phyloP scores from a whole-genome alignment of 2,888 invertebrate species.

The Agrotis clavis region DNA sequence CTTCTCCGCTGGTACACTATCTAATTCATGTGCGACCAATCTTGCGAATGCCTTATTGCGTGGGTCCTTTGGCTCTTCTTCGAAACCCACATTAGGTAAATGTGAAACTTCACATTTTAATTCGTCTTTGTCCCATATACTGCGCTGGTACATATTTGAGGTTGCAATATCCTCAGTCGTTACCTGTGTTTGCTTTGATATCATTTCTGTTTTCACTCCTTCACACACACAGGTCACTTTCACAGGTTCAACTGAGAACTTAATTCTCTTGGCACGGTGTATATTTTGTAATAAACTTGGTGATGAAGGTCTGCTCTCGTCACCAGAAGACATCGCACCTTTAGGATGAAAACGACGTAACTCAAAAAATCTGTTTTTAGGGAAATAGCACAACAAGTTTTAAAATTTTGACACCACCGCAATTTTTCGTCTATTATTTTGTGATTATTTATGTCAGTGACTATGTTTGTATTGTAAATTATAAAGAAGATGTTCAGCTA shows the following conservation, averaged over 20 bases:
- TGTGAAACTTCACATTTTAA: constrained; percentile 36
- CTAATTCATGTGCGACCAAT: constrained; percentile 33
- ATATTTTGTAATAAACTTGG: constrained; percentile 32
- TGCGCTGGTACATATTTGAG: constrained; percentile 30
- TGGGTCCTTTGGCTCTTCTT: constrained; percentile 37
- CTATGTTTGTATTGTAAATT: too few species aligned
- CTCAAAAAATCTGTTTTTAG: too few species aligned
- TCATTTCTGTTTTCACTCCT: constrained; percentile 31
- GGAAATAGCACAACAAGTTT: too few species aligned
- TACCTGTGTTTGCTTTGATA: constrained; percentile 33
- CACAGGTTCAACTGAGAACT: constrained; percentile 24
- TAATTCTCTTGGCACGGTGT: constrained; percentile 30
- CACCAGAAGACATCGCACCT: constrained; percentile 36
- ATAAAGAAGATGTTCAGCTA: too few species aligned
- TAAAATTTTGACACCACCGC: too few species aligned
- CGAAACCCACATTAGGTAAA: constrained; percentile 33
- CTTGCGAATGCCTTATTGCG: constrained; percentile 32
- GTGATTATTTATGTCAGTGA: too few species aligned
- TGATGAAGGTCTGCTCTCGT: constrained; percentile 35
- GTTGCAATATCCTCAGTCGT: constrained; percentile 34
- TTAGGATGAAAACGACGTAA: too few species aligned
- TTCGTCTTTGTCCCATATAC: constrained; percentile 37
- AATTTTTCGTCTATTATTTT: too few species aligned
- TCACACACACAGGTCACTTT: constrained; percentile 27
- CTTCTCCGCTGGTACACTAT: constrained; percentile 27